Conservation (phyloP, 2,113 vertebrate genomes). For the Carlito syrichta region DNA sequence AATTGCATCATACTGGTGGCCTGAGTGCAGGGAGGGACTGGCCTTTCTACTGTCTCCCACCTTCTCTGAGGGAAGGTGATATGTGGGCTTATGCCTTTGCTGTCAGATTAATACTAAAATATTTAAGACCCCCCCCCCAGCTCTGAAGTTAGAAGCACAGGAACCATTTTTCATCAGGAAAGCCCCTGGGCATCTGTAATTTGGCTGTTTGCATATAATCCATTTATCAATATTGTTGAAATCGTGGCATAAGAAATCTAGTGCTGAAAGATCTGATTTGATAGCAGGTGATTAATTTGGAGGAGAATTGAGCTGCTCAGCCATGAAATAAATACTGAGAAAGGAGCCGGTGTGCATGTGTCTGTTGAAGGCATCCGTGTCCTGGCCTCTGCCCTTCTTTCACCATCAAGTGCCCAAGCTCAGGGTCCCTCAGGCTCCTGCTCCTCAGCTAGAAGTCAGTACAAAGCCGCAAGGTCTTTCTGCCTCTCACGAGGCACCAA, state of each 20-base stretch:
- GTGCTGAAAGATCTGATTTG: slow-evolving; percentile 73
- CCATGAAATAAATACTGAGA: slow-evolving; percentile 56
- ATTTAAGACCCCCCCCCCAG: slow-evolving; percentile 46
- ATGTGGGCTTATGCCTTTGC: background rate
- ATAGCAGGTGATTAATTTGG: slow-evolving; percentile 78
- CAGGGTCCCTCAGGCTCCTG: accelerated
- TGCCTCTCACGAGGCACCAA: background rate
- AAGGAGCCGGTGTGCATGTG: background rate
- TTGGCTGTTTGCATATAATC: slow-evolving; percentile 66
- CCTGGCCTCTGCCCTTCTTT: background rate
- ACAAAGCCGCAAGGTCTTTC: background rate
- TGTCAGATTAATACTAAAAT: slow-evolving; percentile 57
- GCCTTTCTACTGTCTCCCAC: background rate
- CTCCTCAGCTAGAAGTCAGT: background rate
- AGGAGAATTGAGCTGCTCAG: slow-evolving; percentile 69
- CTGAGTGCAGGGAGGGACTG: background rate
- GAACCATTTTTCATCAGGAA: slow-evolving; percentile 59
- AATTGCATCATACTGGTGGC: background rate
- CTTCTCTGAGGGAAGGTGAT: background rate
- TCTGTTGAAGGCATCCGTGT: accelerated
- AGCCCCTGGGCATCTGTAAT: slow-evolving; percentile 41
- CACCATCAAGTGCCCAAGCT: background rate
- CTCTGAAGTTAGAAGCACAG: slow-evolving; percentile 2
- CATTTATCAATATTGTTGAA: slow-evolving; percentile 72
- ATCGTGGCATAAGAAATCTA: slow-evolving; percentile 72